A percentile compares a stretch with the other conserved stretches of the same genome.
Conservation (phyloP, 1,140 invertebrate genomes). For the Hyposmocoma kahamanoa region DNA sequence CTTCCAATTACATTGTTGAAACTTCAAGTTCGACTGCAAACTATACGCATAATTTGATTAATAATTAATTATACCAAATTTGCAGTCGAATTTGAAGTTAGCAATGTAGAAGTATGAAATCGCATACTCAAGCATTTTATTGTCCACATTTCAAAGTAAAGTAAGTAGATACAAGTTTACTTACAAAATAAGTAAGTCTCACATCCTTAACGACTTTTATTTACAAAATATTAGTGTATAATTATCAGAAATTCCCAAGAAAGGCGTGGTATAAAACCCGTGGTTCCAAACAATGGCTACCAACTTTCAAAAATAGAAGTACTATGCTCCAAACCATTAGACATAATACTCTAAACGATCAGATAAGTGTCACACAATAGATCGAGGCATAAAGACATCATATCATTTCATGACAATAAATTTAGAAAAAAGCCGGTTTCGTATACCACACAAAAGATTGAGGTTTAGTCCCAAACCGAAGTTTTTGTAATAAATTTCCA, state of each 20-base stretch:
- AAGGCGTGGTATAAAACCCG: not conserved
- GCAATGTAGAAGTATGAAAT: too few species aligned
- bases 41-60: too few species aligned
- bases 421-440: constrained; percentile 58
- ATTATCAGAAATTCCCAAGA: not conserved
- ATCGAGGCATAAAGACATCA: constrained; percentile 67
- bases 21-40: too few species aligned
- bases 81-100: too few species aligned
- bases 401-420: constrained; percentile 67
- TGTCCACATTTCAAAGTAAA: too few species aligned
- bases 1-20: too few species aligned
- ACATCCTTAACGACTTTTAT: too few species aligned
- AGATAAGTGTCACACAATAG: constrained; percentile 65
- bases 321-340: constrained; percentile 39
- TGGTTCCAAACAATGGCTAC: constrained; percentile 11
- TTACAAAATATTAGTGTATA: too few species aligned
- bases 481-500: constrained; percentile 51
- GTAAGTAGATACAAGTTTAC: too few species aligned
- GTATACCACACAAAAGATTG: constrained; percentile 56
- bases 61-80: too few species aligned
- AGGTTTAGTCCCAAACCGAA: constrained; percentile 34
- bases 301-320: not conserved
- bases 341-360: constrained; percentile 53
- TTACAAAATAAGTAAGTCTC: too few species aligned
- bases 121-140: too few species aligned